A percentile compares a stretch with the other conserved stretches of the same genome.
These are phyloP conservation scores for Sinocyclocheilus anophthalmus DNA, from an alignment of 2,113 vertebrate genomes.

Conservation along the genomic window DNA sequence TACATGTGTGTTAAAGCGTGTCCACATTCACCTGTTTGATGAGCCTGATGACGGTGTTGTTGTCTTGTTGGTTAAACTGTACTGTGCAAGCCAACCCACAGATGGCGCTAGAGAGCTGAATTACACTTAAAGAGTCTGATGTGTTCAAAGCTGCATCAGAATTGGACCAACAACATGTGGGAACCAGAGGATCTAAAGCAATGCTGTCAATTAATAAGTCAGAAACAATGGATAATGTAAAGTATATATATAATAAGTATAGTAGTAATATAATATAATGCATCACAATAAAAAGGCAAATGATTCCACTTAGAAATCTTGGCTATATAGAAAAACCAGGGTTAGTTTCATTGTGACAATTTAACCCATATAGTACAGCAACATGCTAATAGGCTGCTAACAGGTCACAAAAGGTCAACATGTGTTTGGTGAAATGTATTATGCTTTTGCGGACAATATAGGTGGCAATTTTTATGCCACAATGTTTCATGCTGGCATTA, in stretches of 20 bases:
- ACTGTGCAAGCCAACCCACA: conserved; percentile 54
- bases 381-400: background rate
- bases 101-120: conserved; percentile 53
- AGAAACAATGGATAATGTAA: background rate
- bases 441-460: background rate
- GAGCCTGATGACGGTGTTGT: conserved; percentile 43
- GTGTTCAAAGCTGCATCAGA: background rate
- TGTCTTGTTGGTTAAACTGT: conserved; percentile 45
- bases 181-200: conserved; percentile 46
- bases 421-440: background rate
- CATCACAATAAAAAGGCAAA: background rate
- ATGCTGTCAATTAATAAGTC: conserved; percentile 4
- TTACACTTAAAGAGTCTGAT: background rate
- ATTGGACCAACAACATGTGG: background rate
- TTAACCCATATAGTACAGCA: background rate
- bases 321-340: background rate
- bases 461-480: background rate
- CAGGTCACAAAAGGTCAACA: conserved; percentile 1
- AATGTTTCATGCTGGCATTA: background rate
- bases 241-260: background rate
- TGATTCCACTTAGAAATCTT: background rate
- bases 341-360: background rate
- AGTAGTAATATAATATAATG: background rate
- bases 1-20: background rate
- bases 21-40: conserved; percentile 50